Percentiles rank a stretch among this genome's conserved stretches.
phyloP scores from a whole-genome alignment of 2,888 invertebrate genomes.

The Aleiodes alternator region DNA sequence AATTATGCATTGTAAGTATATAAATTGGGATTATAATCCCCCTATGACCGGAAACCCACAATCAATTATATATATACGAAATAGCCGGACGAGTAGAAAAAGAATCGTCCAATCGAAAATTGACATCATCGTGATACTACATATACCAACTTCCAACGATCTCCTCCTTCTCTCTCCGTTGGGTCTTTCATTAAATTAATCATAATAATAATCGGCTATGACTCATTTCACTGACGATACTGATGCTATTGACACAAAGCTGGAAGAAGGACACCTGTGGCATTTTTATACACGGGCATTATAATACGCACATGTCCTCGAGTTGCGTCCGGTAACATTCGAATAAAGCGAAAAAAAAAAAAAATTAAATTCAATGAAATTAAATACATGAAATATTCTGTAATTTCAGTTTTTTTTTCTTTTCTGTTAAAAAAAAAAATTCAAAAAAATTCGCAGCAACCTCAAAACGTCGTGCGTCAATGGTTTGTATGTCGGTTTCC shows the following conservation, averaged over 20 bases:
- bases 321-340: constrained; percentile 57
- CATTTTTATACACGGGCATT: constrained; percentile 47
- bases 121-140: constrained; percentile 36
- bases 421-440: constrained; percentile 51
- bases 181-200: constrained; percentile 18
- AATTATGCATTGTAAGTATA: constrained; percentile 24
- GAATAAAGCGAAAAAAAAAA: constrained; percentile 54
- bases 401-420: constrained; percentile 54
- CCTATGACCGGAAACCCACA: constrained; percentile 24
- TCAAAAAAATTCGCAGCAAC: constrained; percentile 52
- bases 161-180: background rate
- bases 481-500: constrained; percentile 70
- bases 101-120: constrained; percentile 42
- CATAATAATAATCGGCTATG: constrained; percentile 25
- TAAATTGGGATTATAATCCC: constrained; percentile 15
- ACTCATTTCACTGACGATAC: constrained; percentile 12
- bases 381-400: constrained; percentile 59
- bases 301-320: constrained; percentile 59
- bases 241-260: constrained; percentile 27
- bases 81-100: constrained; percentile 6
- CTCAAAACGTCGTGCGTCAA: constrained; percentile 64
- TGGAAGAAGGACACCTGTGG: constrained; percentile 57
- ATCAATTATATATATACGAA: constrained; percentile 13
- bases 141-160: background rate
- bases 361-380: constrained; percentile 9